phyloP scores from a whole-genome alignment of 2,797 vertebrate genomes.

The Enteromius paludinosus region DNA sequence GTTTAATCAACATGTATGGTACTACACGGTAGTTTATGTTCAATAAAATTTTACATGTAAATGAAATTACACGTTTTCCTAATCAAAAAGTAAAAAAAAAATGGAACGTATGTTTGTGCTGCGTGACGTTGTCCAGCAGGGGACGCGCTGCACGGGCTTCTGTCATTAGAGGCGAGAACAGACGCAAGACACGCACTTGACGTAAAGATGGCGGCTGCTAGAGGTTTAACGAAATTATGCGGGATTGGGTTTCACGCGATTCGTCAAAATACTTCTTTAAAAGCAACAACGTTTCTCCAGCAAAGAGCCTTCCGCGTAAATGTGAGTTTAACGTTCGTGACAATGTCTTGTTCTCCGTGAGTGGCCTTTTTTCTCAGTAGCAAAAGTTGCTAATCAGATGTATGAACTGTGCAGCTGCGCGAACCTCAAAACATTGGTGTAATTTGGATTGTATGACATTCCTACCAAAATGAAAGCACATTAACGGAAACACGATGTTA shows the following conservation, averaged over 20 bases:
- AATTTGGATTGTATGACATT: background rate
- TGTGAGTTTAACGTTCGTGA: slow-evolving; percentile 66
- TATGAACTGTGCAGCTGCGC: background rate
- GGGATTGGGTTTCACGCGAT: slow-evolving; percentile 67
- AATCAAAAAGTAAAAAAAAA: background rate
- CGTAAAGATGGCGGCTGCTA: slow-evolving; percentile 66
- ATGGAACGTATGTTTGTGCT: background rate
- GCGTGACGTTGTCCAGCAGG: slow-evolving; percentile 6
- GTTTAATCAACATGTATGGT: background rate
- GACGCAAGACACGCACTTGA: slow-evolving; percentile 56
- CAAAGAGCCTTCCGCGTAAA: slow-evolving; percentile 70
- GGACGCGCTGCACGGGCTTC: background rate
- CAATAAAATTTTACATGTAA: background rate
- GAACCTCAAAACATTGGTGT: background rate
- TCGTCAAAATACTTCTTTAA: slow-evolving; percentile 64
- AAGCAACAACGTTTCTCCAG: slow-evolving; percentile 61
- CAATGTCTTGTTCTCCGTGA: accelerated
- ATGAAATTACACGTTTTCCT: accelerated
- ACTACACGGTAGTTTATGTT: too few species aligned
- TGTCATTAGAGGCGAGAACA: background rate
- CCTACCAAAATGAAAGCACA: background rate
- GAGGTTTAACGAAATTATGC: slow-evolving; percentile 68
- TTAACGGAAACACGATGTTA: too few species aligned
- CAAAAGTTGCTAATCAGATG: background rate
- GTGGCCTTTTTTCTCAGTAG: background rate